Percentiles rank a stretch among this genome's conserved stretches.
phyloP scores from a whole-genome alignment of 2,113 vertebrate species.

The Macrotus californicus region DNA sequence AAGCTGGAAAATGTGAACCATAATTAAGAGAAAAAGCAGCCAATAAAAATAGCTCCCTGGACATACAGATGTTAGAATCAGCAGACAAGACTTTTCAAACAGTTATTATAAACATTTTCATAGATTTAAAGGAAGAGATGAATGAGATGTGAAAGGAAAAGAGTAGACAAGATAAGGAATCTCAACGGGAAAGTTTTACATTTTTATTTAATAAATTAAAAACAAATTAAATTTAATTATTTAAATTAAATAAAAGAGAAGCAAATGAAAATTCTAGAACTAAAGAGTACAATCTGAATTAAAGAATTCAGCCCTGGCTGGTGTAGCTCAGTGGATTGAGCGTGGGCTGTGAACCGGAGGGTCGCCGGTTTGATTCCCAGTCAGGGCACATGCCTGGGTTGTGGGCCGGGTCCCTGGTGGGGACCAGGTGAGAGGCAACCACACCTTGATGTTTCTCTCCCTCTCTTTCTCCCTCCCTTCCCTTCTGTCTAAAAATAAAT shows the following conservation, averaged over 20 bases:
- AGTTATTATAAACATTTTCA: neutral
- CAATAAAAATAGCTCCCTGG: neutral
- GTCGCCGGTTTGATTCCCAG: too few species aligned
- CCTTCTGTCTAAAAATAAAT: too few species aligned
- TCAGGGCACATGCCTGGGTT: too few species aligned
- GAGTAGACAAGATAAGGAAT: neutral
- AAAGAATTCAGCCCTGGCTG: too few species aligned
- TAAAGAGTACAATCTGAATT: neutral
- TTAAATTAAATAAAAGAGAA: neutral
- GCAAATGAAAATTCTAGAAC: slow-evolving; percentile 19
- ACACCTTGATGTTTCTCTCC: too few species aligned
- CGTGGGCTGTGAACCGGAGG: too few species aligned
- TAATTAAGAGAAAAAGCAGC: neutral
- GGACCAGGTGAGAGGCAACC: too few species aligned
- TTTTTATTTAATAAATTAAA: neutral
- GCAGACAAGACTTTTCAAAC: neutral
- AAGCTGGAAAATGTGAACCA: neutral
- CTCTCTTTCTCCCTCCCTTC: too few species aligned
- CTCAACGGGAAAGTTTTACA: neutral
- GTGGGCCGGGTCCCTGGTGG: too few species aligned
- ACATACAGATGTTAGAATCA: neutral
- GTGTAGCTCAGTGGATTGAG: too few species aligned
- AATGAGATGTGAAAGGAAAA: neutral
- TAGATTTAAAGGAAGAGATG: neutral
- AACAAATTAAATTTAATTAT: neutral